Conservation (phyloP, 2,797 vertebrate genomes). For the Tadarida brasiliensis region DNA sequence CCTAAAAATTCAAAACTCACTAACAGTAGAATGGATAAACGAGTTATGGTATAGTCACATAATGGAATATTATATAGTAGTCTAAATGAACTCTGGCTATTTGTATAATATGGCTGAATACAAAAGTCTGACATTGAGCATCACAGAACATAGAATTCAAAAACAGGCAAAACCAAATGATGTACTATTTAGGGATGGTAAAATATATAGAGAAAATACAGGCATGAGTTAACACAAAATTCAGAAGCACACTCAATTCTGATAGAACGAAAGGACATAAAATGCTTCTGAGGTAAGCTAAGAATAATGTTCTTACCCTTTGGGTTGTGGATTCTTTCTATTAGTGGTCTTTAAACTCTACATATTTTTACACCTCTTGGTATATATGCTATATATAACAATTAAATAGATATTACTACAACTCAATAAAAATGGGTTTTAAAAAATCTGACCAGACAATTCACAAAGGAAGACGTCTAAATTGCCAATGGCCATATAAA, state of each 20-base stretch:
- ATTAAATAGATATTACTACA: neutral
- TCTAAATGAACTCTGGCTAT: neutral
- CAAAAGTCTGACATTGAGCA: neutral
- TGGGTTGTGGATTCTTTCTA: neutral
- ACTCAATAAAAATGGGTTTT: neutral
- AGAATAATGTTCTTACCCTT: neutral
- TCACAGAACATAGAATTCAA: neutral
- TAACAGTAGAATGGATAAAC: neutral
- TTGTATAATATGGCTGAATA: neutral
- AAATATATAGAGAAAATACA: conserved; percentile 16
- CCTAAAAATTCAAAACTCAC: neutral
- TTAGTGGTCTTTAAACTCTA: neutral
- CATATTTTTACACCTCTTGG: neutral
- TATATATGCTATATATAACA: neutral
- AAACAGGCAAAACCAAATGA: neutral
- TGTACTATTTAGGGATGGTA: neutral
- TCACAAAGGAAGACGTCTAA: conserved; percentile 27
- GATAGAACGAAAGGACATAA: neutral
- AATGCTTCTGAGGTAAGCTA: neutral
- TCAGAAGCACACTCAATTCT: neutral
- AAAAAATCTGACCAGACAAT: neutral
- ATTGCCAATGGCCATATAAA: neutral
- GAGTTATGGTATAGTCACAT: neutral
- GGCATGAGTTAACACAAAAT: conserved; percentile 20
- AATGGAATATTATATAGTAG: neutral